phyloP scores from a whole-genome alignment of 2,888 invertebrate genomes.

The Orchesellides sinensis region DNA sequence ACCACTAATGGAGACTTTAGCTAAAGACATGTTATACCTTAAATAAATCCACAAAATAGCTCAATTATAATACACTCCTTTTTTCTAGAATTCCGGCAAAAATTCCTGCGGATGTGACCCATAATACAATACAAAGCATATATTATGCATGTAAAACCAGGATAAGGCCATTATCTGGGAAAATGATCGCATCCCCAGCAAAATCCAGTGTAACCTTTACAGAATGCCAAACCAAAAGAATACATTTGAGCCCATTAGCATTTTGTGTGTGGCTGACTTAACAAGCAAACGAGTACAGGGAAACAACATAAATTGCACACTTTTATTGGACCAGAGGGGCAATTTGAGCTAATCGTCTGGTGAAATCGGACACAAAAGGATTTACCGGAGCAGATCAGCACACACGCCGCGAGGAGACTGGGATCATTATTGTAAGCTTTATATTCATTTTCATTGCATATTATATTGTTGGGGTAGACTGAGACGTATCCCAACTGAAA shows the following conservation, averaged over 20 bases:
- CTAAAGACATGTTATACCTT: too few species aligned
- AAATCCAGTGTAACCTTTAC: slow-evolving; percentile 28
- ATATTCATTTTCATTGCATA: neutral
- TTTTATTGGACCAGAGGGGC: slow-evolving; percentile 42
- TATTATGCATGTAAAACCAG: neutral
- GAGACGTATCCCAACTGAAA: neutral
- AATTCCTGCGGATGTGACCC: neutral
- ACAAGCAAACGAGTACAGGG: slow-evolving; percentile 18
- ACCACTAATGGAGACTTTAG: slow-evolving; percentile 9
- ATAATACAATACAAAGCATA: neutral
- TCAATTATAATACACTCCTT: neutral
- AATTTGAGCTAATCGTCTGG: slow-evolving; percentile 28
- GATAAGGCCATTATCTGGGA: neutral
- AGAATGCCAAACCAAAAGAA: neutral
- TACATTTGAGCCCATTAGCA: slow-evolving; percentile 53
- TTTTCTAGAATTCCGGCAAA: neutral
- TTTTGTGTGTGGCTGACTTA: slow-evolving; percentile 12
- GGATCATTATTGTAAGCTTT: neutral
- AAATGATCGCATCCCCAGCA: neutral
- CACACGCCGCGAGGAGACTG: neutral
- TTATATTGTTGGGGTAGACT: neutral
- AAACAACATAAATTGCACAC: slow-evolving; percentile 55
- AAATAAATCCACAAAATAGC: neutral
- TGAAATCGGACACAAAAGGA: too few species aligned
- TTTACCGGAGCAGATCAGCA: slow-evolving; percentile 24